Evolutionary conservation across 64 coral and sea anemone genomes (phyloP).

Genomic region (Platygyra sinensis): DNA sequence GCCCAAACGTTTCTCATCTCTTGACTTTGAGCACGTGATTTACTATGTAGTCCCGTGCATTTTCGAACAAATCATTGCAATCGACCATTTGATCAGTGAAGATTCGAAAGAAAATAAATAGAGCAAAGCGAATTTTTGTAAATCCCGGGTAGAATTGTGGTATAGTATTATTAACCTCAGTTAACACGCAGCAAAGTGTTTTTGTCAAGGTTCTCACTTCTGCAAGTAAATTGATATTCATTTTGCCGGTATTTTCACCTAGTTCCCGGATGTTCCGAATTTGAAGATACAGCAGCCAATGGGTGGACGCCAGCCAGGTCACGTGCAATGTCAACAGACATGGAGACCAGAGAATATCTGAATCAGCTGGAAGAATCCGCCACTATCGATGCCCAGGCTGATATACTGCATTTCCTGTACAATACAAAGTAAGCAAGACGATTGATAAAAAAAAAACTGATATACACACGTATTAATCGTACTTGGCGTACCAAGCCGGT

Average conservation of each 20-base stretch:
- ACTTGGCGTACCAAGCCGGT: background rate
- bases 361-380: conserved; percentile 75
- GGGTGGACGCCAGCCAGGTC: conserved; percentile 82
- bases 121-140: no score
- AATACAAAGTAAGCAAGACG: conserved; percentile 70
- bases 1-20: no score
- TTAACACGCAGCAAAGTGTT: no score
- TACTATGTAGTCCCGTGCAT: no score
- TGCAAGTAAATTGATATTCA: background rate
- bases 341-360: conserved; percentile 81
- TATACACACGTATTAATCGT: background rate
- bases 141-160: no score
- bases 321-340: conserved; percentile 55
- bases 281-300: conserved; percentile 61
- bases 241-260: background rate
- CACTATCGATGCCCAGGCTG: conserved; percentile 91
- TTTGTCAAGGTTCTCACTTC: no score
- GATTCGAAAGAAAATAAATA: no score
- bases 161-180: no score
- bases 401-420: conserved; percentile 94
- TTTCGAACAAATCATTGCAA: no score
- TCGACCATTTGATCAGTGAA: no score
- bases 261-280: conserved; percentile 53
- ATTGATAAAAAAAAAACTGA: no score
- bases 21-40: no score